Percentiles rank a stretch among this genome's conserved stretches.
Conservation (phyloP, 2,888 invertebrate species). For the Mythimna pallens region DNA sequence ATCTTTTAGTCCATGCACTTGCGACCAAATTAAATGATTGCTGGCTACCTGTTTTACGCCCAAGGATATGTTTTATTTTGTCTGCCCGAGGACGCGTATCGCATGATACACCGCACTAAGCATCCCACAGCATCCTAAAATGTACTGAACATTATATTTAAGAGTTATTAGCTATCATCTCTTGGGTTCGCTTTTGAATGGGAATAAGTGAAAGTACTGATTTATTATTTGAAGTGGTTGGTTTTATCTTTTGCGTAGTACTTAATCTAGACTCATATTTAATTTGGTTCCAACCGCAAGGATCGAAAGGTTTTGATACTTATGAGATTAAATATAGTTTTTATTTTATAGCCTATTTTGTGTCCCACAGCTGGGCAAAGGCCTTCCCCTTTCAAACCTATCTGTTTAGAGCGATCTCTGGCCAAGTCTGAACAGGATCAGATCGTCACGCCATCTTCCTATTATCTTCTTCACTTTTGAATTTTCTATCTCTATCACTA, state of each 20-base stretch:
- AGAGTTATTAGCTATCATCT: conserved; percentile 62
- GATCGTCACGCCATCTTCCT: no score
- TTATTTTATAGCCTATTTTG: no score
- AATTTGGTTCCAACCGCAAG: conserved; percentile 70
- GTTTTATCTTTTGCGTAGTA: neutral
- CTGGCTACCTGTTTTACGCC: conserved; percentile 89
- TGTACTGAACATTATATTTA: conserved; percentile 67
- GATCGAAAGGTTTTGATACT: conserved; percentile 75
- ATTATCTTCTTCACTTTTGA: no score
- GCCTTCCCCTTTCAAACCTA: no score
- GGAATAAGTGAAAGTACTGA: conserved; percentile 45
- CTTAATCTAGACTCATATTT: conserved; percentile 63
- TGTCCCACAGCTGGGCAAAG: no score
- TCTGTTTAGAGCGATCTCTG: no score
- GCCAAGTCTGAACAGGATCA: no score
- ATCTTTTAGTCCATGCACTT: conserved; percentile 43
- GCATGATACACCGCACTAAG: conserved; percentile 77
- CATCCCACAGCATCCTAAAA: conserved; percentile 55
- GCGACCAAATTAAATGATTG: conserved; percentile 83
- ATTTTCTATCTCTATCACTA: no score
- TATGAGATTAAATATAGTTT: conserved; percentile 24
- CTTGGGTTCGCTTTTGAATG: conserved; percentile 42
- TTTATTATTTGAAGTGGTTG: conserved; percentile 41
- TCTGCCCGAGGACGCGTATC: conserved; percentile 71
- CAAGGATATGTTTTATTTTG: conserved; percentile 83